A percentile compares a stretch with the other conserved stretches of the same genome.
Evolutionary conservation across 2,888 invertebrate genomes (phyloP).

Genomic region (Tetanocera ferruginea): DNA sequence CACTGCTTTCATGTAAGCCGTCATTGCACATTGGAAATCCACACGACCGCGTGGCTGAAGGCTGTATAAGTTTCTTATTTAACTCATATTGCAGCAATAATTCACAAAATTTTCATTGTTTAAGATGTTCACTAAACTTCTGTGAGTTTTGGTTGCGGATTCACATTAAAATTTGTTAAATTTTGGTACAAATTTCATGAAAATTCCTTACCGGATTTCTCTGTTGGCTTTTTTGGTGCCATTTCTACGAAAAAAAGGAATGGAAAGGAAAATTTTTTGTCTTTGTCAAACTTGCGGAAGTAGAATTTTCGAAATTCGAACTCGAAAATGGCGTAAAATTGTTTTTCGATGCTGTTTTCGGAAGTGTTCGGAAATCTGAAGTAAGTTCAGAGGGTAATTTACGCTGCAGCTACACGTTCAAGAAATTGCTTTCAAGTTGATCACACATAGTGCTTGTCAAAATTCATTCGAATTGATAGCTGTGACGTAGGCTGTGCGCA

Average conservation of each 20-base stretch:
- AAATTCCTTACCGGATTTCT: constrained; percentile 82
- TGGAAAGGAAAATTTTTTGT: constrained; percentile 64
- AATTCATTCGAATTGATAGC: too few relatives aligned
- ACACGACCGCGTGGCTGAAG: constrained; percentile 55
- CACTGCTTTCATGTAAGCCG: background rate
- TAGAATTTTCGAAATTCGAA: constrained; percentile 50
- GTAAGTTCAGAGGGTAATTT: background rate
- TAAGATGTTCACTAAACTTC: constrained; percentile 17
- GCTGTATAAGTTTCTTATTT: constrained; percentile 36
- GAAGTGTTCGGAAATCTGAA: constrained; percentile 38
- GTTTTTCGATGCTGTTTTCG: constrained; percentile 23
- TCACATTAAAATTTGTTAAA: constrained; percentile 45
- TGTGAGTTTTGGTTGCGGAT: constrained; percentile 44
- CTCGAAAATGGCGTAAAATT: constrained; percentile 46
- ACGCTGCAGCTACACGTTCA: too few relatives aligned
- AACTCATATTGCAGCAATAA: constrained; percentile 58
- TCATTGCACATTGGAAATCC: background rate
- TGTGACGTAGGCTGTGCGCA: too few relatives aligned
- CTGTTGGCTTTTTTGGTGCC: constrained; percentile 90
- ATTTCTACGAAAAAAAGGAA: constrained; percentile 75
- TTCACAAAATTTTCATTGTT: constrained; percentile 28
- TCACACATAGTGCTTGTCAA: too few relatives aligned
- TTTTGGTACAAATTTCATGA: constrained; percentile 54
- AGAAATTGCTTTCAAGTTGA: too few relatives aligned
- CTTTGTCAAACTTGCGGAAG: constrained; percentile 57